Conservation (phyloP, 1,140 invertebrate species). For the Eupristina koningsbergeri region DNA sequence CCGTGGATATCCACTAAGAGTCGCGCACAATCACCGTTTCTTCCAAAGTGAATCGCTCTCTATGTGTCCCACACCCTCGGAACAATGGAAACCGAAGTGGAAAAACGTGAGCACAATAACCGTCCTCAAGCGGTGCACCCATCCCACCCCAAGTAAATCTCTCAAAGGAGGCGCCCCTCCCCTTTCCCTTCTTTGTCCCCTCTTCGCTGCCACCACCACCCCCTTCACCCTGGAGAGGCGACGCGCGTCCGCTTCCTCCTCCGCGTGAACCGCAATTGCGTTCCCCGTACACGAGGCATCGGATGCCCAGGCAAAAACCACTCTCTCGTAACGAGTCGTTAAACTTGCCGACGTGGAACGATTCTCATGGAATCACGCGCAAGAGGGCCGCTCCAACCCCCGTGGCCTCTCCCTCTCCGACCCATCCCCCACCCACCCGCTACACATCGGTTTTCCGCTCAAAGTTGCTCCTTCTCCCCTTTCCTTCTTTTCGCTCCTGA, state of each 20-base stretch:
- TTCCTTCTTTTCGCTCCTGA: not conserved
- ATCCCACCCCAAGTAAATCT: not conserved
- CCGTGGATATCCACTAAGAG: too few relatives aligned
- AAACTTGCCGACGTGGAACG: constrained; percentile 50
- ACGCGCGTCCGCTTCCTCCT: constrained; percentile 40
- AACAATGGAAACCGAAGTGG: not conserved
- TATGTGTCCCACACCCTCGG: not conserved
- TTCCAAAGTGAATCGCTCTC: too few relatives aligned
- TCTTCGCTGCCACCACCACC: too few relatives aligned
- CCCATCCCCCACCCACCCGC: too few relatives aligned
- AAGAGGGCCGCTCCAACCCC: constrained; percentile 21
- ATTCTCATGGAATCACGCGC: constrained; percentile 50
- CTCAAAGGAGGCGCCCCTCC: not conserved
- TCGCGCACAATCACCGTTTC: too few relatives aligned
- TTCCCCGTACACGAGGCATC: not conserved
- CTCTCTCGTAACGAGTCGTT: constrained; percentile 53
- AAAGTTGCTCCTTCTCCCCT: not conserved
- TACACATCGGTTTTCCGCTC: not conserved
- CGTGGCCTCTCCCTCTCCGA: not conserved
- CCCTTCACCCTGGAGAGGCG: not conserved
- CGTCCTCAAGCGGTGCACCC: not conserved
- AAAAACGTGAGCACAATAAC: too few relatives aligned
- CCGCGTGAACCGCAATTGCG: constrained; percentile 41
- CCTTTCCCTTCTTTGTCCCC: too few relatives aligned
- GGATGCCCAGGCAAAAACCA: constrained; percentile 31